A percentile compares a stretch with the other conserved stretches of the same genome.
Conservation (phyloP, 2,888 invertebrate species). For the Oscheius sp. region DNA sequence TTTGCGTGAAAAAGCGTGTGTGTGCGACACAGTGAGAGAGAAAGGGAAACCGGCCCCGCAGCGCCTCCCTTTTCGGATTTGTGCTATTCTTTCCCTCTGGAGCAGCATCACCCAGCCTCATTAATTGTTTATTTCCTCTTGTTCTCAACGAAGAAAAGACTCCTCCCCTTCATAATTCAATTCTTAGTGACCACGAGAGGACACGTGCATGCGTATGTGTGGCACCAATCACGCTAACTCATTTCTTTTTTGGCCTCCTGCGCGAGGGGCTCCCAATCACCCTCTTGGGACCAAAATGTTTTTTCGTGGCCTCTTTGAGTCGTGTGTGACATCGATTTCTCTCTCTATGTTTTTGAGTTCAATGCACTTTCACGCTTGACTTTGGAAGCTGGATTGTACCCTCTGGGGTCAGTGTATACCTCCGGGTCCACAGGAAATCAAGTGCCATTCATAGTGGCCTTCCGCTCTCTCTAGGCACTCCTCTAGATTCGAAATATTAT, state of each 20-base stretch:
- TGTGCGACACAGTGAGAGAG: neutral
- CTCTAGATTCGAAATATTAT: too few species aligned
- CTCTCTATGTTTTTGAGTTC: neutral
- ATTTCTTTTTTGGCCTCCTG: neutral
- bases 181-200: too few species aligned
- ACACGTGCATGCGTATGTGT: neutral
- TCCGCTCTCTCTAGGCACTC: too few species aligned
- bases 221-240: neutral
- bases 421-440: too few species aligned
- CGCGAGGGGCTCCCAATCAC: conserved; percentile 3
- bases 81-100: neutral
- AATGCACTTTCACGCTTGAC: neutral
- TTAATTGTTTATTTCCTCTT: too few species aligned
- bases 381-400: too few species aligned
- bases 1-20: conserved; percentile 4
- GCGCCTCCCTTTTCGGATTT: neutral
- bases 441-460: too few species aligned
- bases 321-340: neutral
- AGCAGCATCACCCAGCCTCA: too few species aligned
- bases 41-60: conserved; percentile 4
- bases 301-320: neutral
- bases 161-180: too few species aligned
- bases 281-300: conserved; percentile 19
- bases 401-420: too few species aligned
- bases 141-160: too few species aligned